phyloP scores from a whole-genome alignment of 2,797 vertebrate species.

The Momotus momota region DNA sequence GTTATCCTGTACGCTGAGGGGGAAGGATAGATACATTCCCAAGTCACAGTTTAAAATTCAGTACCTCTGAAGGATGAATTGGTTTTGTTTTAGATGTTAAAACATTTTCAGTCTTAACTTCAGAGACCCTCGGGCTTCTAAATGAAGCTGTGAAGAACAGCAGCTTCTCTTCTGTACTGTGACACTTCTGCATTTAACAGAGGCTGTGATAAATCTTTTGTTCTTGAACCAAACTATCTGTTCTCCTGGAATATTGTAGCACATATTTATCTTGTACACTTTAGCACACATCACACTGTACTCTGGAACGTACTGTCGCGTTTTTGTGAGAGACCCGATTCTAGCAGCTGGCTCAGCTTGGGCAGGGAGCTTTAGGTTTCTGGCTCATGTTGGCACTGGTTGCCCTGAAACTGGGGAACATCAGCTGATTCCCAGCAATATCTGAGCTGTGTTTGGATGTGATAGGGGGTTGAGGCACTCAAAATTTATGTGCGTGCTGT shows the following conservation, averaged over 20 bases:
- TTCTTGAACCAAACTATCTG: not conserved
- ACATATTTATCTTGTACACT: not conserved
- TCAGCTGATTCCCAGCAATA: not conserved
- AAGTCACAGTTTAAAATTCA: not conserved
- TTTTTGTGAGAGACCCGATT: not conserved
- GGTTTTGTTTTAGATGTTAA: not conserved
- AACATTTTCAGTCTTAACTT: not conserved
- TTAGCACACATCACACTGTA: not conserved
- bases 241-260: not conserved
- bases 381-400: not conserved
- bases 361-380: not conserved
- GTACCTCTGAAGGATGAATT: not conserved
- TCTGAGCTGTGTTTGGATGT: not conserved
- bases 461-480: not conserved
- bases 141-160: not conserved
- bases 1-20: not conserved
- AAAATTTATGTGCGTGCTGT: not conserved
- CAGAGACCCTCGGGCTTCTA: not conserved
- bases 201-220: not conserved
- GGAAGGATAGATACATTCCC: not conserved
- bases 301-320: rapidly evolving
- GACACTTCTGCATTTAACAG: not conserved
- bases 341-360: not conserved
- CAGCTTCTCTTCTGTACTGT: not conserved
- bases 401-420: not conserved